Base-by-base conservation (phyloP, 2,113 vertebrate genomes). In the Hydrochoerus hydrochaeris region DNA sequence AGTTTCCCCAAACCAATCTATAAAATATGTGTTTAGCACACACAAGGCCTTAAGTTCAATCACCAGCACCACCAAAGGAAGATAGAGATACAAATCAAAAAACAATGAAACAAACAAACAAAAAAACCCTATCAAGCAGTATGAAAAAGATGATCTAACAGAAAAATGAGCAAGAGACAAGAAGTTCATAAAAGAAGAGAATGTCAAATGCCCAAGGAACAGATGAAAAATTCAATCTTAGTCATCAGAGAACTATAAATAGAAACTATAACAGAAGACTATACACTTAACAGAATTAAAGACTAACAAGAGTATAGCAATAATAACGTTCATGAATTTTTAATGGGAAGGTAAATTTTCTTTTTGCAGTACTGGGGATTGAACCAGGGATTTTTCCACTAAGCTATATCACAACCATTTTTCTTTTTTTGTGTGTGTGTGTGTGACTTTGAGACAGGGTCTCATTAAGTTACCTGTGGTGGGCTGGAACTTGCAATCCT, bases 121-220 rank as follows among this genome's bases (percentile, higher is more conserved):
- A 57, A 57, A 58, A 58, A 83, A 83, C 58, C 38, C 22, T 60
- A 77, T 60, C 69, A 84, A 80, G 69, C 32, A 91, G 12, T 49
- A 44, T 73, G 28, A 93, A 82, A 92, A 88, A 88, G 69, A 80
- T 41, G 95, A 92, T 54, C 38, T 46, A 85, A 92, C 0, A 85
- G 7, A 96, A 94, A 95, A 91, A 67, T 52, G 28, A 62, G 22
- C 62, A 85, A 41, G 7, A 80, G 16, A 49, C 71, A 73, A 26
- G 16, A 60, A 81, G 26, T 46, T 94, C 17, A 58, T 35, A 89
- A 75, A 85, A 85, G 46, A 85, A 80, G 3, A 38, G 26, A 67
- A 1, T n/a, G 67, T 14, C 20, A 73, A 84, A 71, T 44, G n/a
- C 46, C 35, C 62, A 91, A 84, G 19, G 14, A 14, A 73, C 28